Percentiles rank a stretch among this genome's conserved stretches.
These are phyloP conservation scores for Anguilla pacifica DNA, from an alignment of 2,797 vertebrate genomes.

Conservation along the genomic window DNA sequence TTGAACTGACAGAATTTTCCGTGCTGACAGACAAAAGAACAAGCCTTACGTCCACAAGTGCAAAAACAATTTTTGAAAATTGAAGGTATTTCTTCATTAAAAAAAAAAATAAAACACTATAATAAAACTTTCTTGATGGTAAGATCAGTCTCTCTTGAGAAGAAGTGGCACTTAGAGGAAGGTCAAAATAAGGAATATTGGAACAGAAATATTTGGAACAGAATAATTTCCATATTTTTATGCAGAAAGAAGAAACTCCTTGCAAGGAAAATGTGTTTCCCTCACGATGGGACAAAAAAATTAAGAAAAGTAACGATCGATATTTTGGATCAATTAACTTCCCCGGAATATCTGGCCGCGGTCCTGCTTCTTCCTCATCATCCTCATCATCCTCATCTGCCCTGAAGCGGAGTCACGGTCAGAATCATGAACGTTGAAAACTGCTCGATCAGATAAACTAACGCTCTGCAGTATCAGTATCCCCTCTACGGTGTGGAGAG, in stretches of 20 bases:
- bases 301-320: not conserved
- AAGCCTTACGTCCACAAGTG: not conserved
- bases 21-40: not conserved
- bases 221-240: not conserved
- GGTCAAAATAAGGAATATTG: not conserved
- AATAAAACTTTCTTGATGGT: not conserved
- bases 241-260: not conserved
- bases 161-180: not conserved
- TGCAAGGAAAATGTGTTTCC: not conserved
- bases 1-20: not conserved
- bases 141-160: not conserved
- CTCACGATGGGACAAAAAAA: not conserved
- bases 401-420: not conserved
- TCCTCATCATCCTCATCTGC: not conserved
- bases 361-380: not conserved
- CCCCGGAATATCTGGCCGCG: not conserved
- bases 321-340: not conserved
- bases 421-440: not conserved
- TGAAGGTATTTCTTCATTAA: not conserved
- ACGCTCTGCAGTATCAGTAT: not conserved
- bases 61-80: not conserved
- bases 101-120: not conserved
- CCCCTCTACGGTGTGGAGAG: not conserved
- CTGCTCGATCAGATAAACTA: not conserved
- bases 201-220: not conserved